Evolutionary conservation across 2,888 invertebrate species (phyloP), one percentile per base, ranked within the genome.

Genomic region (Diaprepes abbreviatus): DNA sequence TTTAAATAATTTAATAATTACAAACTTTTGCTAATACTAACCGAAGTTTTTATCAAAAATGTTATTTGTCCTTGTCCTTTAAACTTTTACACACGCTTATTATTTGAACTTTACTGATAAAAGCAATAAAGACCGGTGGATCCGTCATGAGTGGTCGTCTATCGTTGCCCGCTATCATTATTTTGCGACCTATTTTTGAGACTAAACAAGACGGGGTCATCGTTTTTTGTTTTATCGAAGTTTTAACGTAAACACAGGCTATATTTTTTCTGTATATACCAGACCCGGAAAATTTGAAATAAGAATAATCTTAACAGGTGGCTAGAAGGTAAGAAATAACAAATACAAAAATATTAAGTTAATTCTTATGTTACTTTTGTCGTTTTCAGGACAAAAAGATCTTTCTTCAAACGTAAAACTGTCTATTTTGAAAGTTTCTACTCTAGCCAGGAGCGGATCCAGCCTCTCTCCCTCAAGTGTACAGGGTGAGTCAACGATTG

Each of bases 161-260:
- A 38, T 38, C 14, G 14, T 14, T 38, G 6, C 14, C 14, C 14
- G 14, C 14, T 38, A 38, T 38, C 36, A 38, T 1, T 14, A 14
- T 38, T 24, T 38, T 38, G 36, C 36, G 36, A 38, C 36, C 36
- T 38, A 14, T 14, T 38, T 38, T 14, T 38, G 4, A 38, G 36
- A 38, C 36, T 38, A 38, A 38, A 38, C 14, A 38, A 2, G 36
- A 38, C 36, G 14, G 36, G 36, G 36, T 38, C 36, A 38, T 38
- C 14, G 36, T 6, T 24, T 24, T 5, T 24, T 5, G 3, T 24
- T 24, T 24, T 24, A 24, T 24, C 24, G 24, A 24, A 24, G 24
- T 24, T 24, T 4, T 24, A 24, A 24, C 24, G 24, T 24, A n/a
- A n/a, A n/a, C n/a, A n/a, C n/a, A n/a, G n/a, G n/a, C n/a, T 4